Evolutionary conservation across 92 coral and sea anemone genomes (phyloP).

Genomic region (Zoanthus gigantus): DNA sequence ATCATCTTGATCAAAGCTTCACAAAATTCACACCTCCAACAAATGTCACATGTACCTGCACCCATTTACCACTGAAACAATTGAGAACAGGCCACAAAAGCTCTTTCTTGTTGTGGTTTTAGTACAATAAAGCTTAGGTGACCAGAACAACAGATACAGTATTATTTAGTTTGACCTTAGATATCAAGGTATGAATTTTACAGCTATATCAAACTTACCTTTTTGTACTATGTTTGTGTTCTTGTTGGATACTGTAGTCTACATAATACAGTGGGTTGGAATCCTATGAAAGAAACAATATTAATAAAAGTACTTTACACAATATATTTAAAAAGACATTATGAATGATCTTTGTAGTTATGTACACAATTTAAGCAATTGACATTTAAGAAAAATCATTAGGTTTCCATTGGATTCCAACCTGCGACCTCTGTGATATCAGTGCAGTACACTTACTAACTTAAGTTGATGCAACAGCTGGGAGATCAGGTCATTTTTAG

Average conservation of each 20-base stretch:
- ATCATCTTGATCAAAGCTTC: slow-evolving; percentile 3
- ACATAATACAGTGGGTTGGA: slow-evolving; percentile 83
- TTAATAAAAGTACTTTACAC: neutral
- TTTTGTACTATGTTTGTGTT: slow-evolving; percentile 68
- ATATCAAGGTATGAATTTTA: too few species aligned
- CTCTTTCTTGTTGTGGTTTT: neutral
- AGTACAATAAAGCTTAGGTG: too few species aligned
- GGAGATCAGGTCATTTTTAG: too few species aligned
- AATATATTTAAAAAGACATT: neutral
- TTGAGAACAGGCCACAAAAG: neutral
- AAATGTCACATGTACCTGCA: neutral
- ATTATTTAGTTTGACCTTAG: too few species aligned
- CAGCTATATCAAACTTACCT: slow-evolving; percentile 60
- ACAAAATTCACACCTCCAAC: neutral
- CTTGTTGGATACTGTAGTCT: slow-evolving; percentile 81
- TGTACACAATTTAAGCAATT: too few species aligned
- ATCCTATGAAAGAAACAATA: slow-evolving; percentile 58
- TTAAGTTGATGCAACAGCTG: too few species aligned
- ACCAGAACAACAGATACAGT: too few species aligned
- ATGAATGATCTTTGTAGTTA: too few species aligned
- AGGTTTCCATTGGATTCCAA: too few species aligned
- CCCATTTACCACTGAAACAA: neutral
- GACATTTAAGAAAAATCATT: too few species aligned
- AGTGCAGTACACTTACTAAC: too few species aligned
- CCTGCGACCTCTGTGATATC: too few species aligned